Conservation (phyloP, 2,888 invertebrate species). For the Eupithecia abbreviata region DNA sequence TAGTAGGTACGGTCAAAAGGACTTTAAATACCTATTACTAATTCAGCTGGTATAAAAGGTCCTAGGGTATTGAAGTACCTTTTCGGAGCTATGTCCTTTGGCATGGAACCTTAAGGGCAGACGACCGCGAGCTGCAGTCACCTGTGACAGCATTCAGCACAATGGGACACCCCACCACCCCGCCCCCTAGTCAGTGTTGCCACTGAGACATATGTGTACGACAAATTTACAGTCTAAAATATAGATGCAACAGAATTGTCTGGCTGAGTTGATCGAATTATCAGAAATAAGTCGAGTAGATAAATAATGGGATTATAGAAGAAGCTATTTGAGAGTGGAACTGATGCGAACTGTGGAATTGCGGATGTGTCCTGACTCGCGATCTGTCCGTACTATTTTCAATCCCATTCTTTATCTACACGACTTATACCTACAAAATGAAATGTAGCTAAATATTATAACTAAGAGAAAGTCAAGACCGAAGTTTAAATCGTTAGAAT, state of each 20-base stretch:
- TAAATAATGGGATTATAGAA: no score
- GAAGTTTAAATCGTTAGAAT: background rate
- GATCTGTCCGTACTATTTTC: no score
- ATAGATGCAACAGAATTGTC: background rate
- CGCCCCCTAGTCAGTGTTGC: constrained; percentile 12
- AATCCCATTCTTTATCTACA: no score
- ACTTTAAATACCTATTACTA: constrained; percentile 41
- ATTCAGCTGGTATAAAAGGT: constrained; percentile 49
- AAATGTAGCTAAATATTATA: background rate
- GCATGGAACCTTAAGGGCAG: constrained; percentile 38
- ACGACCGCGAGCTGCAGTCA: constrained; percentile 56
- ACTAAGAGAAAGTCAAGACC: background rate
- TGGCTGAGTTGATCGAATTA: background rate
- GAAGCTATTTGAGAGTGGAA: no score
- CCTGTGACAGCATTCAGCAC: constrained; percentile 59
- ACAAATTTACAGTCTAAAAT: background rate
- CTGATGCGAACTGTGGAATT: no score
- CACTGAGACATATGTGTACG: background rate
- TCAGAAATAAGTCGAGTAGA: background rate
- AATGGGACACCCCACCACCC: constrained; percentile 49
- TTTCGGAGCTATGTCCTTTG: constrained; percentile 41
- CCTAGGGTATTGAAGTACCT: constrained; percentile 41
- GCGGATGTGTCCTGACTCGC: no score
- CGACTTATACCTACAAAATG: background rate
- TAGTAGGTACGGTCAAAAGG: constrained; percentile 9